Conservation (phyloP, 2,113 vertebrate genomes). For the Crotalus viridis region DNA sequence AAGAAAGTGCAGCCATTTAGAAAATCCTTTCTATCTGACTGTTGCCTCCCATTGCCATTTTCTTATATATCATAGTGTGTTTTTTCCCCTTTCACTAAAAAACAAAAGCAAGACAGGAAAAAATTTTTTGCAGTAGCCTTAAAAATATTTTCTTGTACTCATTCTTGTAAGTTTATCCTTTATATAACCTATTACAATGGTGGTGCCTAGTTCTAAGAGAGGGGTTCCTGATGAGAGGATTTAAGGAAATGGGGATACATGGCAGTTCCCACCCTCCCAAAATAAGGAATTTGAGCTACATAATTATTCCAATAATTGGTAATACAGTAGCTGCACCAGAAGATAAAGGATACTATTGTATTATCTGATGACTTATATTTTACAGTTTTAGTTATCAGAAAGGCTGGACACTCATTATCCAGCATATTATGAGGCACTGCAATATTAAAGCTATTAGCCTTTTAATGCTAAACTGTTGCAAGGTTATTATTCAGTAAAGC, state of each 20-base stretch:
- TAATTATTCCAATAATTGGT: neutral
- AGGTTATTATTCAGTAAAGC: neutral
- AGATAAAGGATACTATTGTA: neutral
- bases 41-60: neutral
- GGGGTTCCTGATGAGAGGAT: neutral
- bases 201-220: neutral
- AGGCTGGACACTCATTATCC: neutral
- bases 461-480: neutral
- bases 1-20: neutral
- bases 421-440: neutral
- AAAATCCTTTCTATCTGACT: neutral
- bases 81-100: neutral
- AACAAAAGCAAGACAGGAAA: neutral
- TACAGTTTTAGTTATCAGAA: neutral
- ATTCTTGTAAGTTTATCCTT: neutral
- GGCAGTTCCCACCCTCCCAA: neutral
- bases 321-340: neutral
- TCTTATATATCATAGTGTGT: neutral
- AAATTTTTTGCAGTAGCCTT: neutral
- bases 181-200: neutral
- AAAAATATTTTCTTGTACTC: neutral
- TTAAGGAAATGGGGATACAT: neutral
- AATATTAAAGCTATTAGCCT: neutral
- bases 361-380: neutral
- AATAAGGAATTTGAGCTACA: neutral